Evolutionary conservation across 2,113 vertebrate species (phyloP).

Genomic region (Myotis yumanensis): DNA sequence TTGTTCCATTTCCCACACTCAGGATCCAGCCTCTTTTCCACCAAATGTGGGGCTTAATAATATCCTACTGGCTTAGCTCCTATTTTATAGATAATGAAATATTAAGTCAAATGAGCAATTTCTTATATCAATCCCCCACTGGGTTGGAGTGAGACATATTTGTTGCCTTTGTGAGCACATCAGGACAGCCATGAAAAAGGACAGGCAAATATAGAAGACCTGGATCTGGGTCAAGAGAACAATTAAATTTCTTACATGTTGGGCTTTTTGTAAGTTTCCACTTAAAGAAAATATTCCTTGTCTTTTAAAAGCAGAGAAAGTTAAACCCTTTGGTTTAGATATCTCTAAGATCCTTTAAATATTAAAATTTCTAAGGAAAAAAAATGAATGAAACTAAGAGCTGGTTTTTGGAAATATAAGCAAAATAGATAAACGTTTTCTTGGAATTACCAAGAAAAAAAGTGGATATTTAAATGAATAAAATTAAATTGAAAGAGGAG

Average conservation of each 20-base stretch:
- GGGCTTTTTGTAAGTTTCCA: neutral
- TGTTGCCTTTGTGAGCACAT: neutral
- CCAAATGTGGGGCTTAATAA: neutral
- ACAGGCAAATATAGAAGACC: neutral
- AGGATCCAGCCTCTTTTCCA: neutral
- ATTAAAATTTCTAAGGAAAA: neutral
- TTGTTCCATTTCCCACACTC: neutral
- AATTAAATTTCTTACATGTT: neutral
- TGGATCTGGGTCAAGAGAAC: neutral
- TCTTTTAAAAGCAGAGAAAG: neutral
- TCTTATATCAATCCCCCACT: neutral
- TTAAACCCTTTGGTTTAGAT: neutral
- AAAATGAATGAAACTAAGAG: neutral
- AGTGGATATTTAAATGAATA: neutral
- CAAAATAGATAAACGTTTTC: neutral
- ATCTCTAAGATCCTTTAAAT: slow-evolving; percentile 12
- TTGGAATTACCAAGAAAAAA: neutral
- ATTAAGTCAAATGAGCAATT: slow-evolving; percentile 32
- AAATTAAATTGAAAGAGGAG: neutral
- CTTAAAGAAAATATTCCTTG: slow-evolving; percentile 25
- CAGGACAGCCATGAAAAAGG: neutral
- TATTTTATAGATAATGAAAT: neutral
- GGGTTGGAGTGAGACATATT: neutral
- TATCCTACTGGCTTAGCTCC: neutral
- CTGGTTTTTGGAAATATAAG: neutral